Percentiles rank a stretch among this genome's conserved stretches.
phyloP scores from a whole-genome alignment of 2,888 invertebrate species.

The Crocallis elinguaria region DNA sequence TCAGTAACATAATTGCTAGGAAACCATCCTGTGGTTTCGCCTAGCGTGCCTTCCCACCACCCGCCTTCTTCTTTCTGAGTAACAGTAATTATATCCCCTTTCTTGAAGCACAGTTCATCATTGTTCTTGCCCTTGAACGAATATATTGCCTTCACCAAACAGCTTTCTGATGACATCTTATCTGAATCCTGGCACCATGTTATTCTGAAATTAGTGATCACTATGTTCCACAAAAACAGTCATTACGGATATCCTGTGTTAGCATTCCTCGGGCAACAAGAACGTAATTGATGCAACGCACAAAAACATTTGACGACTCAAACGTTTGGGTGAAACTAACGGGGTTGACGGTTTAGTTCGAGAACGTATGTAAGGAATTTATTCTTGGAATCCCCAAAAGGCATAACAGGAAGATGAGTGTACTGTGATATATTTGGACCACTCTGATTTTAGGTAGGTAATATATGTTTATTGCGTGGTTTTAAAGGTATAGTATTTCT shows the following conservation, averaged over 20 bases:
- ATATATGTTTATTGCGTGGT: neutral
- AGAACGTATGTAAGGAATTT: slow-evolving; percentile 29
- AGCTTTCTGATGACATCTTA: slow-evolving; percentile 85
- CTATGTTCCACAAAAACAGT: slow-evolving; percentile 17
- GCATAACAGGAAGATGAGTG: slow-evolving; percentile 41
- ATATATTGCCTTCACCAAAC: slow-evolving; percentile 95
- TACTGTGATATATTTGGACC: neutral
- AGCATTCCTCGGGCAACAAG: slow-evolving; percentile 2
- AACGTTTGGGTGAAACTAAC: neutral
- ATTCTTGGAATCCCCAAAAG: slow-evolving; percentile 41
- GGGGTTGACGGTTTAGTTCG: slow-evolving; percentile 6
- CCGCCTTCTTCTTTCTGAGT: slow-evolving; percentile 98
- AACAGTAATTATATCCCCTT: slow-evolving; percentile 98
- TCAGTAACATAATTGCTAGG: slow-evolving; percentile 98
- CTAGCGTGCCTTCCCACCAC: slow-evolving; percentile 99
- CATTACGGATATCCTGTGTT: slow-evolving; percentile 17
- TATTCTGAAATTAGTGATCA: slow-evolving; percentile 46
- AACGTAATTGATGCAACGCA: neutral
- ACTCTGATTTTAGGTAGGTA: neutral
- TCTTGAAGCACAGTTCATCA: slow-evolving; percentile 98
- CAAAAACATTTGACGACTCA: neutral
- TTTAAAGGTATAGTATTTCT: neutral
- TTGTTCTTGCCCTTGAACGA: slow-evolving; percentile 98
- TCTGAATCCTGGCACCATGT: slow-evolving; percentile 62
- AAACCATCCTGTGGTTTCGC: slow-evolving; percentile 99